phyloP scores from a whole-genome alignment of 2,113 vertebrate species.

The Thalassoma bifasciatum region DNA sequence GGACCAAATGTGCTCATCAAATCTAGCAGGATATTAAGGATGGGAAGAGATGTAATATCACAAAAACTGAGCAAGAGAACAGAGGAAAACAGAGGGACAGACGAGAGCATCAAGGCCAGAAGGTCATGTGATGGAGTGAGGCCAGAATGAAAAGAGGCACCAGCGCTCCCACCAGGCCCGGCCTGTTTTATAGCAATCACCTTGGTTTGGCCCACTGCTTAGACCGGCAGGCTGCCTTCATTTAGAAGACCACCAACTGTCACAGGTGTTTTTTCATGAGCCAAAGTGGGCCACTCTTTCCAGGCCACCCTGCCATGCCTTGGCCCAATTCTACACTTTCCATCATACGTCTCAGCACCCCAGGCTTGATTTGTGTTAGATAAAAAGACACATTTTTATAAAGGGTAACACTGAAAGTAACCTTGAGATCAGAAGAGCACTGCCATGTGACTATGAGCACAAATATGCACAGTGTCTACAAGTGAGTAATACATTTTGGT shows the following conservation, averaged over 20 bases:
- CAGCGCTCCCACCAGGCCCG: conserved; percentile 62
- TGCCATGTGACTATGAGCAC: neutral
- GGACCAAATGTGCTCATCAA: conserved; percentile 19
- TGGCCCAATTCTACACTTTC: conserved; percentile 54
- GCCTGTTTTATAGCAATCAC: conserved; percentile 65
- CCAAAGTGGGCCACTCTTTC: conserved; percentile 61
- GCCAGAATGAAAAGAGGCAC: conserved; percentile 56
- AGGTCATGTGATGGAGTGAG: conserved; percentile 55
- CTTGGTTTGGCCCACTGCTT: conserved; percentile 45
- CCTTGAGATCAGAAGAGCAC: conserved; percentile 53
- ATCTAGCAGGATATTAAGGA: conserved; percentile 46
- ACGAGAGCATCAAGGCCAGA: conserved; percentile 36
- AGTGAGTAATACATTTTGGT: conserved; percentile 46
- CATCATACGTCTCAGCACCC: conserved; percentile 41
- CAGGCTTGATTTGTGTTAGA: conserved; percentile 45
- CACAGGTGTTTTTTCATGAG: conserved; percentile 66
- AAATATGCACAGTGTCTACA: conserved; percentile 12
- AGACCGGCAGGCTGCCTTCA: conserved; percentile 53
- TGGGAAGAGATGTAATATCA: conserved; percentile 9
- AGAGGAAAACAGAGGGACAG: conserved; percentile 17
- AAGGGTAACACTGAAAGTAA: conserved; percentile 46
- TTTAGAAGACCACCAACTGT: conserved; percentile 66
- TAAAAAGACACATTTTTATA: conserved; percentile 39
- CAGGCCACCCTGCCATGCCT: conserved; percentile 24
- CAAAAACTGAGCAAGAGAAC: conserved; percentile 3